A percentile compares a stretch with the other conserved stretches of the same genome.
These are phyloP conservation scores for Nemotelus pantherinus DNA, from an alignment of 2,888 invertebrate genomes.

Conservation along the genomic window DNA sequence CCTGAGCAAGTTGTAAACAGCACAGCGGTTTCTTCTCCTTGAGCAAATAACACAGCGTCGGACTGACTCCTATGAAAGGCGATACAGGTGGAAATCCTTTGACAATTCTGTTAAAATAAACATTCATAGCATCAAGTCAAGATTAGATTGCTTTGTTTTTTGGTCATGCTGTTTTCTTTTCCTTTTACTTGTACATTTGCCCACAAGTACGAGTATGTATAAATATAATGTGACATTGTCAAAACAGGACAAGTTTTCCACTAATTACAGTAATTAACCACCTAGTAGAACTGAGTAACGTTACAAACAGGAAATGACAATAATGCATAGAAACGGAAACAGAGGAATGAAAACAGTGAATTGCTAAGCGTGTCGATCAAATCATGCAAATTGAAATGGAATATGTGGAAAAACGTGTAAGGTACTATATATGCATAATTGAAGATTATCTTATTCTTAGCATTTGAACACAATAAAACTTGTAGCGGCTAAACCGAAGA, in stretches of 20 bases:
- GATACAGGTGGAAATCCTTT: conserved; percentile 97
- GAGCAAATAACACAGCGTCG: conserved; percentile 95
- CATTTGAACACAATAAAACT: no score
- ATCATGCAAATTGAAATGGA: neutral
- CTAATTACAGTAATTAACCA: neutral
- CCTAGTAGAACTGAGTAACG: neutral
- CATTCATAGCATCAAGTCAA: conserved; percentile 9
- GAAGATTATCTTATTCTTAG: no score
- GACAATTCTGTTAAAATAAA: conserved; percentile 77
- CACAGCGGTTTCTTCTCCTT: conserved; percentile 96
- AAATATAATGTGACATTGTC: neutral
- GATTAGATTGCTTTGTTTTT: neutral
- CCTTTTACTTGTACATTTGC: neutral
- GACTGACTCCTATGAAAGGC: conserved; percentile 97
- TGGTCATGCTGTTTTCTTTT: neutral
- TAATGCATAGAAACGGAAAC: neutral
- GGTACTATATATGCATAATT: no score
- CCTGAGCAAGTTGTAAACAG: conserved; percentile 93
- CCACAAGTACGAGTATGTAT: neutral
- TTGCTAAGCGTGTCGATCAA: no score
- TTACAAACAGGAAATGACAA: neutral
- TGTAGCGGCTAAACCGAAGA: no score
- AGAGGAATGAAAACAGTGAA: neutral
- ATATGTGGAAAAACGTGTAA: neutral
- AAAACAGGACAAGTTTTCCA: no score